Conservation (phyloP, 2,888 invertebrate genomes). For the Endotricha flammealis region DNA sequence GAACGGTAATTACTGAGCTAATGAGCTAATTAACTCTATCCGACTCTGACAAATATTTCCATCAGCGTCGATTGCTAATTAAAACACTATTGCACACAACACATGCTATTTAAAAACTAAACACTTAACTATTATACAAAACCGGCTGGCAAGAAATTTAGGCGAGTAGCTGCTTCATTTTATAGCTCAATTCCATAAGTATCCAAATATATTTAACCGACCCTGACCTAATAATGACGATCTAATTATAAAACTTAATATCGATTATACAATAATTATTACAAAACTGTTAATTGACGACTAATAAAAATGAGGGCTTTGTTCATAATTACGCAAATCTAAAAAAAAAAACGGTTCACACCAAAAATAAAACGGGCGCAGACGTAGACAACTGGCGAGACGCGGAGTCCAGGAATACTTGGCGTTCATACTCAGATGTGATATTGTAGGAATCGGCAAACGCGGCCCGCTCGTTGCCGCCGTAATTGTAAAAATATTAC, state of each 20-base stretch:
- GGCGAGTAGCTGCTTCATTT: no score
- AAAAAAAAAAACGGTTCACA: conserved; percentile 34
- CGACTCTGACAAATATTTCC: no score
- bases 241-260: background rate
- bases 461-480: conserved; percentile 20
- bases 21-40: no score
- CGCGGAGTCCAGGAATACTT: conserved; percentile 38
- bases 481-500: conserved; percentile 16
- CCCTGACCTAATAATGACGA: conserved; percentile 3
- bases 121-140: no score
- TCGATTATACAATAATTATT: background rate
- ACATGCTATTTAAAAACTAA: no score
- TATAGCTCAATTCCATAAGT: no score
- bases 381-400: conserved; percentile 32
- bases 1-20: no score
- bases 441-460: conserved; percentile 27
- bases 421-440: conserved; percentile 34
- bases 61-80: no score
- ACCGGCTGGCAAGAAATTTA: no score
- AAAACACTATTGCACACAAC: no score
- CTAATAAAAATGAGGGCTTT: conserved; percentile 32
- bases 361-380: conserved; percentile 47
- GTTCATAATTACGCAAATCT: conserved; percentile 42
- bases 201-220: background rate
- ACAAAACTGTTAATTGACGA: conserved; percentile 25